Evolutionary conservation across 2,797 vertebrate species (phyloP).

Genomic region (Pseudochirops corinnae): DNA sequence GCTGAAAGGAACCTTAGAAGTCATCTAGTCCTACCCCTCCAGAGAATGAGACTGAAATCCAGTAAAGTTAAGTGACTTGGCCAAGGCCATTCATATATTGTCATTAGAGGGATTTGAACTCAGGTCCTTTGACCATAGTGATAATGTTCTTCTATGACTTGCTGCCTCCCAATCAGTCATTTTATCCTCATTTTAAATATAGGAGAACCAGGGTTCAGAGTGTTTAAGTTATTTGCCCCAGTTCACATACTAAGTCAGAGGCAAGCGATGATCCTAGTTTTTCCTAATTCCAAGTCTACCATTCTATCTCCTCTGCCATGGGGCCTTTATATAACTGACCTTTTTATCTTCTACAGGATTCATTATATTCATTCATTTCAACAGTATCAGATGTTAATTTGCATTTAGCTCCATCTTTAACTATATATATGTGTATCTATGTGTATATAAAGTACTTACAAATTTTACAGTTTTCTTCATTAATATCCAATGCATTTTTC

Average conservation of each 20-base stretch:
- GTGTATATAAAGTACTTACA: not conserved
- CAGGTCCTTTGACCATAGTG: not conserved
- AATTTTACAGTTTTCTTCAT: not conserved
- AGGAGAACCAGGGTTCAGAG: not conserved
- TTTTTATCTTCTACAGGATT: not conserved
- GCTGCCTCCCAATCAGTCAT: not conserved
- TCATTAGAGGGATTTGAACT: not conserved
- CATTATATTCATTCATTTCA: not conserved
- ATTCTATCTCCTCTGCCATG: not conserved
- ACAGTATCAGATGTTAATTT: not conserved
- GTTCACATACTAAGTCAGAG: not conserved
- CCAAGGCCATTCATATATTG: not conserved
- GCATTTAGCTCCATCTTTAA: not conserved
- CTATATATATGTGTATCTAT: not conserved
- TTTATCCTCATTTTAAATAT: not conserved
- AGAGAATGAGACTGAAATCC: not conserved
- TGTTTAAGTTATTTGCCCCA: not conserved
- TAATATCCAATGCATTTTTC: not conserved
- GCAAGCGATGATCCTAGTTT: not conserved
- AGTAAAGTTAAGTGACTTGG: not conserved
- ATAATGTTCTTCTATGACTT: not conserved
- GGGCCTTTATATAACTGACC: not conserved
- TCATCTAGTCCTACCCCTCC: not conserved
- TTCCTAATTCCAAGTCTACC: not conserved
- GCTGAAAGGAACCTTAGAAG: not conserved